Base-by-base conservation (phyloP, 2,113 vertebrate species). In the Triplophysa tibetana region DNA sequence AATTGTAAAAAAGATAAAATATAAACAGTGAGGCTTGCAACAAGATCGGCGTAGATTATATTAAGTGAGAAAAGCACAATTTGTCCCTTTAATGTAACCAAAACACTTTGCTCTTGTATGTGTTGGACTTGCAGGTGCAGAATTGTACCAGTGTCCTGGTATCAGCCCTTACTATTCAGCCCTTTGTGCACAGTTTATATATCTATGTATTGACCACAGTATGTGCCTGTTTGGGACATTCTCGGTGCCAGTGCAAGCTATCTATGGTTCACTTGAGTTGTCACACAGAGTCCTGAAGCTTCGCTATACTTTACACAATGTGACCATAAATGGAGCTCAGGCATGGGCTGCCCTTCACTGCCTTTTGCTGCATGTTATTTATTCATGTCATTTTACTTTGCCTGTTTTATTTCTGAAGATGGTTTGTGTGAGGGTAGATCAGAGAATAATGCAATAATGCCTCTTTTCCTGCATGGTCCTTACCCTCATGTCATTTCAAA, bases 361-460 rank as follows among this genome's bases (percentile, higher is more conserved):
- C 8, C 17, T 19, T 14, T 63, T 45, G 52, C 43, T 14, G 21
- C 8, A 11, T n/a, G 1, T 81, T 68, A 77, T 58, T 78, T 74
- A 78, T 79, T 82, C 45, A 70, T 65, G 19, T 13, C 26, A 61
- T 61, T 65, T 61, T 45, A 63, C 48, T 60, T 76, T 58, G 17
- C 14, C 56, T 61, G 45, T 24, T 74, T 33, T 77, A 21, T 56
- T 70, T 64, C 66, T 75, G 33, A 54, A 38, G 56, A 73, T 43
- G 48, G 68, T 45, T 41, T 77, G 70, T 58, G 56, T 50, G 70
- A 14, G 56, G 41, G 19, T 38, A 23, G 21, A 4, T 70, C 19
- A 56, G 50, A 70, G 69, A 70, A 70, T 11, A 33, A 3, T 43
- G 41, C 26, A 29, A 3, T 3, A 29, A 29, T 29, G 26, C 2